Evolutionary conservation across 1,140 invertebrate genomes (phyloP), one percentile per base, ranked within the genome.

Genomic region (Tachypleus tridentatus): DNA sequence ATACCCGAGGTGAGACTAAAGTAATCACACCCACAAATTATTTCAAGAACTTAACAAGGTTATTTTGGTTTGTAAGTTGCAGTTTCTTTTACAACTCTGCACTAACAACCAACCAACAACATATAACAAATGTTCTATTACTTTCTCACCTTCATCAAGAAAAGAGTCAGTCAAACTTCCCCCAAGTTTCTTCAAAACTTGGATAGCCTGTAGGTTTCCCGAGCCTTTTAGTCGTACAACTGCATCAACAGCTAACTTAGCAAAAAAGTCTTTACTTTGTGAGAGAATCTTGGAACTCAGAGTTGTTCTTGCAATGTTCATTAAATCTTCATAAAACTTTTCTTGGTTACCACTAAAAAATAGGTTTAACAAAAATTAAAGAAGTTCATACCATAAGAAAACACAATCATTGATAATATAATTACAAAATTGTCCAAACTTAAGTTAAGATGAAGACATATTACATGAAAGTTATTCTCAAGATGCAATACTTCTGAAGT

Each of bases 271-370:
- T 80, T 97, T 98, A 74, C 99, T 92, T 73, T 98, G 95, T 60
- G 91, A 89, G 0, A 99, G 80, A 77, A 99, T 99, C 79, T 99
- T 99, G 0, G 96, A 99, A 73, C 95, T 97, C 0, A 99, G 79
- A 56, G 97, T 98, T 51, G 97, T 99, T 57, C 92, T 82, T 11
- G 97, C 95, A 78, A 99, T 98, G 75, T 99, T 98, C 75, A 97
- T 77, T 53, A 99, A 78, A 80, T 99, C 96, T 69, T 88, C 82
- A 62, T 85, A 81, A 70, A 99, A 93, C 70, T 84, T 84, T 5
- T 83, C 86, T 48, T 83, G 79, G 78, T 95, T 84, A 10, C 81
- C 81, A 53, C 90, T 90, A 67, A 64, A 29, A 29, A 29, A 72
- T 4, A 66, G 57, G 51, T 59, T 47, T 65, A n/a, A 61, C 11